Evolutionary conservation across 2,888 invertebrate genomes (phyloP).

Genomic region (Athripsodes cinereus): DNA sequence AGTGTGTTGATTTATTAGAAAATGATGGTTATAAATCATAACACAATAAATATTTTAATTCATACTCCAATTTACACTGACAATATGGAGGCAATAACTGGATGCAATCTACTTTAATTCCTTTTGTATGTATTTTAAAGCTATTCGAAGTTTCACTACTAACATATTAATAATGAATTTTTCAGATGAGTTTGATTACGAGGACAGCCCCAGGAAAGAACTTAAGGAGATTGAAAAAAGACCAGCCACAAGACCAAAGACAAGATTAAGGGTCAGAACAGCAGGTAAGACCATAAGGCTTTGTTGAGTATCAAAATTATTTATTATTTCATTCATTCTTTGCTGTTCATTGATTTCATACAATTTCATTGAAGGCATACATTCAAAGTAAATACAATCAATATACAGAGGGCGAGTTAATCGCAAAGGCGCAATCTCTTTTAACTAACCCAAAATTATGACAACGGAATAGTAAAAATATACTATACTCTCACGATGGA

Average conservation of each 20-base stretch:
- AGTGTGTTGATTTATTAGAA: too few relatives aligned
- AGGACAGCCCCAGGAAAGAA: slow-evolving; percentile 28
- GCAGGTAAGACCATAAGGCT: slow-evolving; percentile 38
- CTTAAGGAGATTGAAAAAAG: slow-evolving; percentile 35
- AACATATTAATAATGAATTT: neutral
- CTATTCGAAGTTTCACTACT: neutral
- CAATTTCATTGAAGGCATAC: too few relatives aligned
- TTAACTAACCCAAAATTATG: too few relatives aligned
- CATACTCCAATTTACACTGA: neutral
- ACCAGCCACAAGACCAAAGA: slow-evolving; percentile 42
- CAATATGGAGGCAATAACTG: neutral
- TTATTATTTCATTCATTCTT: neutral
- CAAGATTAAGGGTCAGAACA: slow-evolving; percentile 53
- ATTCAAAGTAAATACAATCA: too few relatives aligned
- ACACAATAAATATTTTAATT: neutral
- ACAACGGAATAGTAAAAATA: too few relatives aligned
- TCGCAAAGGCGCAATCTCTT: too few relatives aligned
- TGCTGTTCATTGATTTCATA: neutral
- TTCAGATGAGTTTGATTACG: slow-evolving; percentile 27
- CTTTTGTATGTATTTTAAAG: neutral
- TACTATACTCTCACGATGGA: too few relatives aligned
- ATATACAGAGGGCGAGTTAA: too few relatives aligned
- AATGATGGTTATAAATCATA: neutral
- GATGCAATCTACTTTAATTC: neutral
- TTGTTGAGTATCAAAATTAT: neutral